Percentiles rank a stretch among this genome's conserved stretches.
These are phyloP conservation scores for Baronia brevicornis DNA, from an alignment of 2,888 invertebrate species.

Conservation along the genomic window DNA sequence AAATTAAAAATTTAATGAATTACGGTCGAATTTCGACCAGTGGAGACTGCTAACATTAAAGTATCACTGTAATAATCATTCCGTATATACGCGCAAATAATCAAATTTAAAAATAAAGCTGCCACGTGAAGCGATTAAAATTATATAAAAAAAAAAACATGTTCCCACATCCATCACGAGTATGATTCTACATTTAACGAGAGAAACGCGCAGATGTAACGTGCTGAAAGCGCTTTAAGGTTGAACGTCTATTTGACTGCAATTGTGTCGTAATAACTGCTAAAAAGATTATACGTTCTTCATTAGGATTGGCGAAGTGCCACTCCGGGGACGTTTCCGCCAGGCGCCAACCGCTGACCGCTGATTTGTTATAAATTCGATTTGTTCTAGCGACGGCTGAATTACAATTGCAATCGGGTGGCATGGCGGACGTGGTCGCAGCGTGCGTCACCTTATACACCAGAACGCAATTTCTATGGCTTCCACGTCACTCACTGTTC, in stretches of 20 bases:
- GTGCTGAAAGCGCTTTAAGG: constrained; percentile 6
- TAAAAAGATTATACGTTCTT: constrained; percentile 44
- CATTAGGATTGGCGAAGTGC: constrained; percentile 57
- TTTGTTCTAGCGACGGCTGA: constrained; percentile 57
- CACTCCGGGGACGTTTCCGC: constrained; percentile 59
- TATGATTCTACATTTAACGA: too few relatives aligned
- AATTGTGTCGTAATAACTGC: constrained; percentile 33
- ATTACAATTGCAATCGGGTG: constrained; percentile 52
- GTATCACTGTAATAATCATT: too few relatives aligned
- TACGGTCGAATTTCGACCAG: too few relatives aligned
- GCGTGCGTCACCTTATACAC: constrained; percentile 48
- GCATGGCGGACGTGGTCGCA: constrained; percentile 41
- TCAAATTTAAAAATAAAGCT: too few relatives aligned
- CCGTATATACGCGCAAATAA: too few relatives aligned
- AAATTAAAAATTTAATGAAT: too few relatives aligned
- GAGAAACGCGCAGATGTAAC: too few relatives aligned
- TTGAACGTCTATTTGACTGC: constrained; percentile 14
- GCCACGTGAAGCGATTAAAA: too few relatives aligned
- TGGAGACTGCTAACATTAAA: too few relatives aligned
- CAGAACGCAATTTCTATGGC: constrained; percentile 29
- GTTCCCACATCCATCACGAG: too few relatives aligned
- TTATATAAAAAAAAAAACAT: too few relatives aligned
- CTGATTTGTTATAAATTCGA: constrained; percentile 26
- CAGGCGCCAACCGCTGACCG: constrained; percentile 39
- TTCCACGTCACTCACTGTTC: constrained; percentile 27